A percentile compares a stretch with the other conserved stretches of the same genome.
Conservation (phyloP, 2,113 vertebrate species). For the Melanocharis versteri region DNA sequence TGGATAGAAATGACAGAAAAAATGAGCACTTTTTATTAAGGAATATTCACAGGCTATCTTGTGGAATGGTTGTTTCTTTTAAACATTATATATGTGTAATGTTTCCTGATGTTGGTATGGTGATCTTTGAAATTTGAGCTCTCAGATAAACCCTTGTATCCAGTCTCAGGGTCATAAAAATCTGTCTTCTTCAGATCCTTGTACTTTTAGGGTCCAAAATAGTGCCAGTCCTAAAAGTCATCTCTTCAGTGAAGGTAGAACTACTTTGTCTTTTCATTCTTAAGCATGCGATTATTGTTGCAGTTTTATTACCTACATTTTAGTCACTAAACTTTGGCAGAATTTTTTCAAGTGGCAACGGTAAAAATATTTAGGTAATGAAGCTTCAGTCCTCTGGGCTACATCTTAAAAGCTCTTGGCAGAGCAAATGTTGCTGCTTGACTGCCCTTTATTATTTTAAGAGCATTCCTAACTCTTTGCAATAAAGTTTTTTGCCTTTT, state of each 20-base stretch:
- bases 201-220: not conserved
- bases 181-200: not conserved
- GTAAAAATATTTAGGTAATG: not conserved
- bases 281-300: not conserved
- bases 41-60: not conserved
- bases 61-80: not conserved
- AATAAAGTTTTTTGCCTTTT: conserved; percentile 17
- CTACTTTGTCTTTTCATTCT: not conserved
- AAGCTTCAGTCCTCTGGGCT: conserved; percentile 57
- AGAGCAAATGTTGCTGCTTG: conserved; percentile 15
- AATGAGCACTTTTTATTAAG: not conserved
- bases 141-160: not conserved
- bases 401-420: conserved; percentile 66
- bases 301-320: not conserved
- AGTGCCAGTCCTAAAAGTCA: not conserved
- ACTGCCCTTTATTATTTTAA: conserved; percentile 31
- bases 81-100: not conserved
- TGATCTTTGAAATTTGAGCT: not conserved
- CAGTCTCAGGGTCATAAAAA: not conserved
- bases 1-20: not conserved
- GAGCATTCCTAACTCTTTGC: conserved; percentile 5
- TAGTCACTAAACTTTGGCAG: not conserved
- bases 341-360: not conserved
- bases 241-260: not conserved
- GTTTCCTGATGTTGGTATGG: not conserved